Evolutionary conservation across 2,113 vertebrate genomes (phyloP).

Genomic region (Opisthocomus hoazin): DNA sequence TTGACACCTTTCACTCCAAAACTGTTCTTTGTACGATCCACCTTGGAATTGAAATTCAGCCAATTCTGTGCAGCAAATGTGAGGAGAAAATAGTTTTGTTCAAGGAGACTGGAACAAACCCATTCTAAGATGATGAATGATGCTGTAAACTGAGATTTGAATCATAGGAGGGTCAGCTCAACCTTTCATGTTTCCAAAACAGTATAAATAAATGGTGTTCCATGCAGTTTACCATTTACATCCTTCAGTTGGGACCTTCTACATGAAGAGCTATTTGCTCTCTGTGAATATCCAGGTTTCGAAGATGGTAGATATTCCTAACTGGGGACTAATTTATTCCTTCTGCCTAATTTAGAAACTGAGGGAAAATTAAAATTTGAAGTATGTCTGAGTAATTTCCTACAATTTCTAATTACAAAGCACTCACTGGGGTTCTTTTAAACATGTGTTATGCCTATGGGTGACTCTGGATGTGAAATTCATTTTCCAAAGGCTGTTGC

Average conservation of each 20-base stretch:
- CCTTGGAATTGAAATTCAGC: constrained; percentile 59
- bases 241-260: constrained; percentile 21
- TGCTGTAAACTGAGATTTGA: constrained; percentile 52
- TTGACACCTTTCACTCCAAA: constrained; percentile 54
- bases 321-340: background rate
- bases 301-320: background rate
- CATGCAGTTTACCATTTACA: background rate
- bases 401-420: background rate
- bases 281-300: background rate
- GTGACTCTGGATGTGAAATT: background rate
- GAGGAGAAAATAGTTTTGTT: constrained; percentile 56
- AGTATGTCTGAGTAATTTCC: background rate
- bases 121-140: constrained; percentile 57
- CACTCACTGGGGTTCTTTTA: background rate
- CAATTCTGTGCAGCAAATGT: constrained; percentile 39
- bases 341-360: background rate
- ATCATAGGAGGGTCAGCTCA: constrained; percentile 59
- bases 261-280: background rate
- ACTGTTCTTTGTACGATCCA: background rate
- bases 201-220: constrained; percentile 42
- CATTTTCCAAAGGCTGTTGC: background rate
- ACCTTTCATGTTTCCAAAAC: constrained; percentile 38
- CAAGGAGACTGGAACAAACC: constrained; percentile 58
- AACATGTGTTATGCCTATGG: background rate
- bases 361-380: background rate